Evolutionary conservation across 1,140 invertebrate genomes (phyloP).

Genomic region (Thaumetopoea pityocampa): DNA sequence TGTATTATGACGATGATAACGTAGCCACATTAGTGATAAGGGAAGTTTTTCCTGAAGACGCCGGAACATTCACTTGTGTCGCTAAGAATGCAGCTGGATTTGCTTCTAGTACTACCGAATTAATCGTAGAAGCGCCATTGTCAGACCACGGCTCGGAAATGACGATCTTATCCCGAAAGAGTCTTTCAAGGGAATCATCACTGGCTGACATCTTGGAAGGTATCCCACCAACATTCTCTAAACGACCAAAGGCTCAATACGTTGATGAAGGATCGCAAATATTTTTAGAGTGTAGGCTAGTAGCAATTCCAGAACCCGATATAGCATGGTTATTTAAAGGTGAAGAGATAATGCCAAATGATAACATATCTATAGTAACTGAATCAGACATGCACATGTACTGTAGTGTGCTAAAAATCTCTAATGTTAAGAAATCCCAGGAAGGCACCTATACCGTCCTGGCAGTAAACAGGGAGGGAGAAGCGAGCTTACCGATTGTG

Average conservation of each 20-base stretch:
- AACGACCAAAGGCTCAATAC: slow-evolving; percentile 89
- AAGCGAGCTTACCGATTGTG: slow-evolving; percentile 87
- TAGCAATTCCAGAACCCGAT: slow-evolving; percentile 93
- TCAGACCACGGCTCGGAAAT: slow-evolving; percentile 93
- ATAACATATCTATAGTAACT: slow-evolving; percentile 82
- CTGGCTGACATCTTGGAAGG: slow-evolving; percentile 93
- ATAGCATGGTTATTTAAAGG: slow-evolving; percentile 89
- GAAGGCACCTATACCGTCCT: slow-evolving; percentile 93
- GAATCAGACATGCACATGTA: slow-evolving; percentile 95
- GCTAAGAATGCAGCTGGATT: slow-evolving; percentile 96
- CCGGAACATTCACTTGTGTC: slow-evolving; percentile 96
- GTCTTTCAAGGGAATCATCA: slow-evolving; percentile 91
- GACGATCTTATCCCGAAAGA: slow-evolving; percentile 86
- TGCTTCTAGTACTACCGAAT: slow-evolving; percentile 92
- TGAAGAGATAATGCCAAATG: slow-evolving; percentile 81
- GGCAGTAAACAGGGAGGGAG: slow-evolving; percentile 93
- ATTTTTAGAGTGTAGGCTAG: slow-evolving; percentile 88
- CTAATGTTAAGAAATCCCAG: slow-evolving; percentile 85
- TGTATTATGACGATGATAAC: slow-evolving; percentile 95
- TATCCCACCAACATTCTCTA: slow-evolving; percentile 94
- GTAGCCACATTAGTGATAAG: slow-evolving; percentile 94
- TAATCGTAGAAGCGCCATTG: slow-evolving; percentile 90
- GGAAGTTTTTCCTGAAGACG: slow-evolving; percentile 98
- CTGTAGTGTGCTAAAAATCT: slow-evolving; percentile 87
- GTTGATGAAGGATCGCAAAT: slow-evolving; percentile 88